A percentile compares a stretch with the other conserved stretches of the same genome.
Evolutionary conservation across 2,113 vertebrate genomes (phyloP).

Genomic region (Mirza zaza): DNA sequence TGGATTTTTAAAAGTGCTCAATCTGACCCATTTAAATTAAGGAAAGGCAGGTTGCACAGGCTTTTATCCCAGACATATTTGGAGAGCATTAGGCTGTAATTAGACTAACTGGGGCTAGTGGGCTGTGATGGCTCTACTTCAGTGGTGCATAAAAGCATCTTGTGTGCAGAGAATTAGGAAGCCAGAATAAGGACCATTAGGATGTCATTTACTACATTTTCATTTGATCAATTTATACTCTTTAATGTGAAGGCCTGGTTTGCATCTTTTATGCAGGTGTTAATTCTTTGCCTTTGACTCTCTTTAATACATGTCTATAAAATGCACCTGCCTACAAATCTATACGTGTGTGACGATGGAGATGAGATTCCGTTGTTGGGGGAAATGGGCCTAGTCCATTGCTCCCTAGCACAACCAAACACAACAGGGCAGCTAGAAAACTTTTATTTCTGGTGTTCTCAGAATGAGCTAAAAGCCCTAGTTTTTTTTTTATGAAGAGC

Average conservation of each 20-base stretch:
- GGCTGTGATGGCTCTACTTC: constrained; percentile 66
- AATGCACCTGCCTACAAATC: constrained; percentile 6
- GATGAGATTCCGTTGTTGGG: neutral
- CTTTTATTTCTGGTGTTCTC: neutral
- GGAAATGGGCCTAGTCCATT: neutral
- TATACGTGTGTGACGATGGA: neutral
- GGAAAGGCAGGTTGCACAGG: constrained; percentile 62
- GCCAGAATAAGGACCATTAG: constrained; percentile 74
- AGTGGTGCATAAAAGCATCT: constrained; percentile 74
- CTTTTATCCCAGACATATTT: constrained; percentile 74
- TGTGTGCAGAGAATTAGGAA: constrained; percentile 68
- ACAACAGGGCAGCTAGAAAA: neutral
- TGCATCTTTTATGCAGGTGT: constrained; percentile 74
- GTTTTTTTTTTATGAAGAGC: neutral
- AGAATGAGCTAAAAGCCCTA: neutral
- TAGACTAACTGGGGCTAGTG: constrained; percentile 66
- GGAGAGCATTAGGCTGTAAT: constrained; percentile 79
- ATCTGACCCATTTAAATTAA: constrained; percentile 58
- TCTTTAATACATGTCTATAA: constrained; percentile 50
- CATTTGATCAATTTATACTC: constrained; percentile 75
- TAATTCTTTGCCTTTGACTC: constrained; percentile 76
- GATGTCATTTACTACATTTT: constrained; percentile 80
- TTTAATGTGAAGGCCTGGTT: constrained; percentile 76
- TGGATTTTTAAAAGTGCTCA: constrained; percentile 52
- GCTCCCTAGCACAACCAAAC: neutral